Conservation (phyloP, 2,113 vertebrate species). For the cattle (Bos taurus) region DNA sequence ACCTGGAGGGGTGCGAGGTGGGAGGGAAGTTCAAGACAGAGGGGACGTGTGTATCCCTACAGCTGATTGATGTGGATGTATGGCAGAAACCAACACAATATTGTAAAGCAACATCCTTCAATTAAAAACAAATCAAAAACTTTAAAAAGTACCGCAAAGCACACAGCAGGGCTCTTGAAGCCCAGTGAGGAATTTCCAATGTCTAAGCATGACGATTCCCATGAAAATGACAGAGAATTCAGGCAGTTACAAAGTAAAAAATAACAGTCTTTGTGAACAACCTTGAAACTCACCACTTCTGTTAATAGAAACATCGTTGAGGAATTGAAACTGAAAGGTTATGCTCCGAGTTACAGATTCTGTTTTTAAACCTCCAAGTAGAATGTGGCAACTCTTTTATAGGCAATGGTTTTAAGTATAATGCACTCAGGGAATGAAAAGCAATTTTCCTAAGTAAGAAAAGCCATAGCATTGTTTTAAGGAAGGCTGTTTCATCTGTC, state of each 20-base stretch:
- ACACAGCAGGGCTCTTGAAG: neutral
- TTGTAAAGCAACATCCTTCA: neutral
- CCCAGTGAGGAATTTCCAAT: neutral
- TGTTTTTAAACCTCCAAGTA: neutral
- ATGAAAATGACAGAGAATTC: neutral
- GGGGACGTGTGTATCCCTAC: accelerated
- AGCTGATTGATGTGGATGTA: neutral
- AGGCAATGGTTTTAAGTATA: constrained; percentile 17
- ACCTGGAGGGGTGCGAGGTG: accelerated
- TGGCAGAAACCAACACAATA: neutral
- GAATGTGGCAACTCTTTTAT: neutral
- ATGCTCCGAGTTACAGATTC: neutral
- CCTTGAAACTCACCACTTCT: neutral
- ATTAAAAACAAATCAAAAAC: neutral
- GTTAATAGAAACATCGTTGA: neutral
- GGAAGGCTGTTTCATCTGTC: constrained; percentile 43
- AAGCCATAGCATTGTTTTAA: constrained; percentile 25
- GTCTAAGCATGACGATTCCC: accelerated
- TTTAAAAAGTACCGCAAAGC: neutral
- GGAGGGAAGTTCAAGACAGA: neutral
- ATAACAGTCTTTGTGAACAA: neutral
- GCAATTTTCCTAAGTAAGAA: constrained; percentile 55
- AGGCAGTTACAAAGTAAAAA: neutral
- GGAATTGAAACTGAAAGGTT: neutral
- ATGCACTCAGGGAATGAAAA: constrained; percentile 17